Conservation (phyloP, 1,140 invertebrate genomes). For the Physella acuta region DNA sequence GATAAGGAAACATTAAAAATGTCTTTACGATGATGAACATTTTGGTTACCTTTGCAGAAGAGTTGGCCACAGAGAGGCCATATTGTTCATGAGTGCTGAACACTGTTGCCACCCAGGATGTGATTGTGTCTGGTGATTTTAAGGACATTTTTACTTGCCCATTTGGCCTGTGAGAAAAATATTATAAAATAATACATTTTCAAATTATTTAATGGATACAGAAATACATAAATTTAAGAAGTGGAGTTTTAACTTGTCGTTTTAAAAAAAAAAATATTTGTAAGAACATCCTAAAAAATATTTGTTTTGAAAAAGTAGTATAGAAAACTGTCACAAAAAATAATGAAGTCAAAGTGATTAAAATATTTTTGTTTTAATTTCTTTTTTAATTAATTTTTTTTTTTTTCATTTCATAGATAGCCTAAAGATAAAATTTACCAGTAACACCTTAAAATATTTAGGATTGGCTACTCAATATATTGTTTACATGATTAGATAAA, state of each 20-base stretch:
- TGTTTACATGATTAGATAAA: too few species aligned
- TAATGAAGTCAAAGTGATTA: neutral
- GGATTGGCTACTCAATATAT: too few species aligned
- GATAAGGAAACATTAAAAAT: too few species aligned
- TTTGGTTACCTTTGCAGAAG: constrained; percentile 65
- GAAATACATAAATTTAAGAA: neutral
- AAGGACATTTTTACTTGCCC: neutral
- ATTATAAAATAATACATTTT: neutral
- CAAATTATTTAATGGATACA: neutral
- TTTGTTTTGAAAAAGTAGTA: too few species aligned
- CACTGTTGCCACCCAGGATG: constrained; percentile 85
- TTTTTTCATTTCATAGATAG: neutral
- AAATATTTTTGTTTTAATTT: neutral
- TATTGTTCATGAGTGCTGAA: constrained; percentile 82
- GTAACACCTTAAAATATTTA: too few species aligned
- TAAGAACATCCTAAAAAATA: too few species aligned
- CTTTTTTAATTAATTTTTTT: neutral
- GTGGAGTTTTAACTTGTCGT: neutral
- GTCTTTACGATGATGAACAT: too few species aligned
- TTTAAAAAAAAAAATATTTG: too few species aligned
- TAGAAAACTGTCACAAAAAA: too few species aligned
- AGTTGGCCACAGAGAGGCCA: constrained; percentile 79
- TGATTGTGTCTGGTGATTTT: constrained; percentile 82
- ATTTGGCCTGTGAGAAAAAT: constrained; percentile 17
- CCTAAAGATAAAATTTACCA: too few species aligned